phyloP scores from a whole-genome alignment of 2,888 invertebrate genomes.

The Caradrina clavipalpis region DNA sequence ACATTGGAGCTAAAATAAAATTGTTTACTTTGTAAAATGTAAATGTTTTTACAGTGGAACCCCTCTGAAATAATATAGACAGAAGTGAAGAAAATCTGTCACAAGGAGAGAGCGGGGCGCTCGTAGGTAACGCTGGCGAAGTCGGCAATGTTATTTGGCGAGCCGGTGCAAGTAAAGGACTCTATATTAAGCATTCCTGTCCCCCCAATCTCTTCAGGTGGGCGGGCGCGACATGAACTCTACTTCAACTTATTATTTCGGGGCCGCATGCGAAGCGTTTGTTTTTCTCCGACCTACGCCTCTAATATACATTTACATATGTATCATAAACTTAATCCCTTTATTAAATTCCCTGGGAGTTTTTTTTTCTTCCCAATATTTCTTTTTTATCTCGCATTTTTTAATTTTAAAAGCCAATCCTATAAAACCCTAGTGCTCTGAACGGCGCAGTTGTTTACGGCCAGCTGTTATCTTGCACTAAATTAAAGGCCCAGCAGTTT shows the following conservation, averaged over 20 bases:
- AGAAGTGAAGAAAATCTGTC: slow-evolving; percentile 67
- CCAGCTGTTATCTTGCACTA: slow-evolving; percentile 64
- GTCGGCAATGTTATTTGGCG: slow-evolving; percentile 87
- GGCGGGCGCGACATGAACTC: slow-evolving; percentile 84
- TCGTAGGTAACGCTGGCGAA: slow-evolving; percentile 77
- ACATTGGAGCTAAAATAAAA: slow-evolving; percentile 49
- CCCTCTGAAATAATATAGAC: slow-evolving; percentile 62
- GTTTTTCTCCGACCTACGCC: slow-evolving; percentile 83
- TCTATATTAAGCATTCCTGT: slow-evolving; percentile 90
- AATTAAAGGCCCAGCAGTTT: slow-evolving; percentile 65
- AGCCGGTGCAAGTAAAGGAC: slow-evolving; percentile 88
- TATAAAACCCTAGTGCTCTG: slow-evolving; percentile 52
- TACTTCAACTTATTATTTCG: slow-evolving; percentile 89
- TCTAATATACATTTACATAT: slow-evolving; percentile 80
- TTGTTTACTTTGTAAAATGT: slow-evolving; percentile 53
- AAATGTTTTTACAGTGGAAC: slow-evolving; percentile 51
- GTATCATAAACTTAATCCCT: slow-evolving; percentile 81
- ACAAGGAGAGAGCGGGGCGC: slow-evolving; percentile 67
- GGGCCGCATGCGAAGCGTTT: slow-evolving; percentile 83
- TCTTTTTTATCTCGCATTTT: slow-evolving; percentile 62
- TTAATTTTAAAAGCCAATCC: slow-evolving; percentile 52
- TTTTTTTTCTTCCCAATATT: slow-evolving; percentile 71
- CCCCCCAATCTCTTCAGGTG: slow-evolving; percentile 88
- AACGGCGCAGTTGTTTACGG: slow-evolving; percentile 50
- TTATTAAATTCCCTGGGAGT: slow-evolving; percentile 82